phyloP scores from a whole-genome alignment of 37 sponge, comb jelly and placozoan species.

The Geodia barretti region DNA sequence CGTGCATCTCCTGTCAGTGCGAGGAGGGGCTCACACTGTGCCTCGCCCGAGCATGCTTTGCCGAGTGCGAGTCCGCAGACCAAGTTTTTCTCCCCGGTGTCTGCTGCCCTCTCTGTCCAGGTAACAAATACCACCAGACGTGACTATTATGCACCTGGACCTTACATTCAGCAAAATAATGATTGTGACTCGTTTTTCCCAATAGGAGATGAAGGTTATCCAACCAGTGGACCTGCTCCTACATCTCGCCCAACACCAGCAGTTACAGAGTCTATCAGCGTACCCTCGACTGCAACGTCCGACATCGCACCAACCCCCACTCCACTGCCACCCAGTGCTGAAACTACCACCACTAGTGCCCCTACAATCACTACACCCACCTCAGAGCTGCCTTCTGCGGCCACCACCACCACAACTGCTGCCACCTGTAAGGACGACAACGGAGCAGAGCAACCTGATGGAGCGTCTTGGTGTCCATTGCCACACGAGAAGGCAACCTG shows the following conservation, averaged over 20 bases:
- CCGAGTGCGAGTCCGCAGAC: background rate
- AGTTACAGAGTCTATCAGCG: background rate
- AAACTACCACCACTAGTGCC: background rate
- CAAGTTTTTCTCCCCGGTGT: background rate
- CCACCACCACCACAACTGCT: too few species aligned
- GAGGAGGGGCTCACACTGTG: background rate
- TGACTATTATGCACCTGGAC: background rate
- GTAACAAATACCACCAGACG: background rate
- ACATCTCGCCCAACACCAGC: background rate
- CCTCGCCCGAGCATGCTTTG: background rate
- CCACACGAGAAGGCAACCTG: too few species aligned
- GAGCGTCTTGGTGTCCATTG: too few species aligned
- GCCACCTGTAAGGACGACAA: too few species aligned
- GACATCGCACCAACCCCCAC: background rate
- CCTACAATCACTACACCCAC: too few species aligned
- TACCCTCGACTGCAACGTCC: background rate
- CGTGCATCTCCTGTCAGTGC: slow-evolving; percentile 4
- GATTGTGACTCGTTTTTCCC: background rate
- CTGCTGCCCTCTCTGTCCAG: slow-evolving; percentile 39
- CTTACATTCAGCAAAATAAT: too few species aligned
- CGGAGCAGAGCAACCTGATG: too few species aligned
- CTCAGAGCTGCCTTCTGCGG: background rate
- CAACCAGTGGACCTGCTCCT: background rate
- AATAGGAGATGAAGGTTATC: background rate
- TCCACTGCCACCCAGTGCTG: too few species aligned